Percentiles rank a stretch among this genome's conserved stretches.
Evolutionary conservation across 2,113 vertebrate species (phyloP).

Genomic region (Fulmarus glacialis): DNA sequence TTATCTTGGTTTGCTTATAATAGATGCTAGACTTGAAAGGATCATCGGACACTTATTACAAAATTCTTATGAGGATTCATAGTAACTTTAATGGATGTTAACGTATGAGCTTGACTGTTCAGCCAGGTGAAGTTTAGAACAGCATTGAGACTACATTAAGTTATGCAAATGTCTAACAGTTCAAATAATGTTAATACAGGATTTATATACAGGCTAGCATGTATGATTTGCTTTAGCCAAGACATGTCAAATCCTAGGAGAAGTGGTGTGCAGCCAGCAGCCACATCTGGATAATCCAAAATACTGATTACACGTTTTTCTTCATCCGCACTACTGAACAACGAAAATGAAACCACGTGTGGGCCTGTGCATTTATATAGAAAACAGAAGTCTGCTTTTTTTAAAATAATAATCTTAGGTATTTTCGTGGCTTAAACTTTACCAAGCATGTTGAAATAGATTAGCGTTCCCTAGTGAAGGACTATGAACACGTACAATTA

Average conservation of each 20-base stretch:
- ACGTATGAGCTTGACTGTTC: not conserved
- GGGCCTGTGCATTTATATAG: not conserved
- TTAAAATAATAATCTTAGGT: not conserved
- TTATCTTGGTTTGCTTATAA: not conserved
- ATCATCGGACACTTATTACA: not conserved
- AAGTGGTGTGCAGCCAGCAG: not conserved
- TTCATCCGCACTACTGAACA: not conserved
- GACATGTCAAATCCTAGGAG: not conserved
- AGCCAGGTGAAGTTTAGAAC: not conserved
- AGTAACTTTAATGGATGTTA: not conserved
- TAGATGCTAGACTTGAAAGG: not conserved
- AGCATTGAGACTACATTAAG: not conserved
- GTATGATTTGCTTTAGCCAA: not conserved
- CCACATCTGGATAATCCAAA: not conserved
- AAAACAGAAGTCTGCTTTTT: not conserved
- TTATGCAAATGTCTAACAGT: not conserved
- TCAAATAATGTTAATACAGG: not conserved
- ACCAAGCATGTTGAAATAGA: not conserved
- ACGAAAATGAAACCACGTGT: not conserved
- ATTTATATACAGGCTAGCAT: not conserved
- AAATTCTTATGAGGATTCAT: not conserved
- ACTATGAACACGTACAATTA: not conserved
- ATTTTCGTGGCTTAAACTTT: not conserved
- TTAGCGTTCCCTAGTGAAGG: not conserved
- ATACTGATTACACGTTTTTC: not conserved